A percentile compares a stretch with the other conserved stretches of the same genome.
Conservation (phyloP, 2,797 vertebrate species). For the Amphiprion clarkii region DNA sequence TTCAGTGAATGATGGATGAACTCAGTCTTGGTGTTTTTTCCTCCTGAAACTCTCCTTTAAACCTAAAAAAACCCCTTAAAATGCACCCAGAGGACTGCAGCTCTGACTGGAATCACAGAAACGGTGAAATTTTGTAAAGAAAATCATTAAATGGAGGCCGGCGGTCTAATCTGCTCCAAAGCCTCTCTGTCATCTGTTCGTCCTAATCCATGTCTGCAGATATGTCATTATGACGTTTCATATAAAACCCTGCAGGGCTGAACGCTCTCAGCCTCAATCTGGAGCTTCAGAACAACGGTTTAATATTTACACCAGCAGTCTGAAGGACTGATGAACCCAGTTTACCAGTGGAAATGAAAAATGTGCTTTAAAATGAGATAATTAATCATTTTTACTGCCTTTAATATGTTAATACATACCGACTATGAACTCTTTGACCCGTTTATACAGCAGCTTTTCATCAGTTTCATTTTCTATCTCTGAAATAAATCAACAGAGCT, state of each 20-base stretch:
- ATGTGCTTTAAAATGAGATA: not conserved
- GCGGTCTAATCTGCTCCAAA: slow-evolving; percentile 72
- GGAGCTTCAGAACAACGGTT: not conserved
- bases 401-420: too few species aligned
- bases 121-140: slow-evolving; percentile 52
- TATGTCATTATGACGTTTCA: slow-evolving; percentile 64
- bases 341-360: not conserved
- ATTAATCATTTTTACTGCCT: not conserved
- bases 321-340: not conserved
- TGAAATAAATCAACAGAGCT: too few species aligned
- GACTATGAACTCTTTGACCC: too few species aligned
- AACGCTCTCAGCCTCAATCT: slow-evolving; percentile 10
- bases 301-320: not conserved
- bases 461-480: too few species aligned
- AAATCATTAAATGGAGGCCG: slow-evolving; percentile 72
- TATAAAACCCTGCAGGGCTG: slow-evolving; percentile 39
- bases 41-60: too few species aligned
- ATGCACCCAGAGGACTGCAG: too few species aligned
- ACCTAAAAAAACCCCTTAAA: too few species aligned
- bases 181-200: slow-evolving; percentile 68
- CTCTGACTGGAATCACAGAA: not conserved
- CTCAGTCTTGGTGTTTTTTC: not conserved
- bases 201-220: slow-evolving; percentile 73
- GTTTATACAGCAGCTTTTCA: too few species aligned
- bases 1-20: not conserved